Evolutionary conservation across 2,888 invertebrate genomes (phyloP).

Genomic region (Agonum fuliginosum): DNA sequence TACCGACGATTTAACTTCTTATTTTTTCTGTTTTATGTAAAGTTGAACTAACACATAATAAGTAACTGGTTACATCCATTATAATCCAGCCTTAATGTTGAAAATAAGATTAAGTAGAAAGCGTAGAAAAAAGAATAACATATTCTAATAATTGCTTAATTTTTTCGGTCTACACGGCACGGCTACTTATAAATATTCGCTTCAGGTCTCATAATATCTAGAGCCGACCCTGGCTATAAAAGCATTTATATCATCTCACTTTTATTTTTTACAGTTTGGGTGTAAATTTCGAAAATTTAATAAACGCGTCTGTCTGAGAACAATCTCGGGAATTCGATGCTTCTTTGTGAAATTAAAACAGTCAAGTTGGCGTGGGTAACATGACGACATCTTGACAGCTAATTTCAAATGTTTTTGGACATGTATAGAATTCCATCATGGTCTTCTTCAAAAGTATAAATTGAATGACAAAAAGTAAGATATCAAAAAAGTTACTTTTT

Average conservation of each 20-base stretch:
- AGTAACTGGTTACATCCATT: too few species aligned
- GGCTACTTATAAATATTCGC: too few species aligned
- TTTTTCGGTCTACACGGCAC: too few species aligned
- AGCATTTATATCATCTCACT: not conserved
- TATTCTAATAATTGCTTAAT: too few species aligned
- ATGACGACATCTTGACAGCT: slow-evolving; percentile 31
- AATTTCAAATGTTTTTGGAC: slow-evolving; percentile 33
- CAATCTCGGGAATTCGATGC: slow-evolving; percentile 11
- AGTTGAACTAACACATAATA: too few species aligned
- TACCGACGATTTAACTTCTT: too few species aligned
- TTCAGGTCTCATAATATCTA: too few species aligned
- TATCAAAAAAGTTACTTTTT: slow-evolving; percentile 9
- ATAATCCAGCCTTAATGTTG: too few species aligned
- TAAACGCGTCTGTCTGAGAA: slow-evolving; percentile 12
- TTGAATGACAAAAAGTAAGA: slow-evolving; percentile 13
- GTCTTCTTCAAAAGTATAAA: slow-evolving; percentile 3
- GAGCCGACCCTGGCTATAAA: too few species aligned
- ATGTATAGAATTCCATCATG: slow-evolving; percentile 23
- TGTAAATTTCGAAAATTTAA: slow-evolving; percentile 14
- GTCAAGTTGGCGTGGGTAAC: slow-evolving; percentile 2
- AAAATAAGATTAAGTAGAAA: too few species aligned
- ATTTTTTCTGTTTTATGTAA: too few species aligned
- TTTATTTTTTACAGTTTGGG: slow-evolving; percentile 2
- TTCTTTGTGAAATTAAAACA: slow-evolving; percentile 25
- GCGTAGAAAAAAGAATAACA: too few species aligned